These are phyloP conservation scores for Nasonia giraulti DNA, from an alignment of 1,140 invertebrate genomes.

Conservation along the genomic window DNA sequence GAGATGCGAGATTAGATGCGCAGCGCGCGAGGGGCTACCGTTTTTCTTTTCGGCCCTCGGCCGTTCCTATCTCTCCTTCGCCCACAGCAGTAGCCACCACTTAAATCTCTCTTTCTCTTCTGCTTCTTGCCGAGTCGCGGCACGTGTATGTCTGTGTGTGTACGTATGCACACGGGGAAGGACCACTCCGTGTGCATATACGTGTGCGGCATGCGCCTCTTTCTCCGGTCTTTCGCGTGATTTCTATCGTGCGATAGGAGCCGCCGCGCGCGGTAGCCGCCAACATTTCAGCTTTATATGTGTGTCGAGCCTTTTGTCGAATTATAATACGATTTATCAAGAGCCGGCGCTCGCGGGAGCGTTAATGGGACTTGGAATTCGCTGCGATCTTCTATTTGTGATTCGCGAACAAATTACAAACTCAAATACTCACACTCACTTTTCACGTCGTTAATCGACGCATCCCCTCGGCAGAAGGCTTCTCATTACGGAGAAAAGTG, in stretches of 20 bases:
- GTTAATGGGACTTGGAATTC: too few species aligned
- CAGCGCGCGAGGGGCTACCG: slow-evolving; percentile 44
- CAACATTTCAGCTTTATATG: slow-evolving; percentile 39
- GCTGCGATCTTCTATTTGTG: too few species aligned
- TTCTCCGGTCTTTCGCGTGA: slow-evolving; percentile 11
- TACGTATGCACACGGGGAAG: background rate
- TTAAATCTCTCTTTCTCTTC: slow-evolving; percentile 16
- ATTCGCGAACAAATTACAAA: too few species aligned
- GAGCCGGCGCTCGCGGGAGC: background rate
- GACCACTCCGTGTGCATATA: background rate
- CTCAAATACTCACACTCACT: too few species aligned
- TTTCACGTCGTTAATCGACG: background rate
- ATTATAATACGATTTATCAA: slow-evolving; percentile 50
- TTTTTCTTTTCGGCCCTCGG: slow-evolving; percentile 46
- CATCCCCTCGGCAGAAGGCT: background rate
- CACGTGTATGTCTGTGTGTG: slow-evolving; percentile 12
- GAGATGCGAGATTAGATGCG: slow-evolving; percentile 60
- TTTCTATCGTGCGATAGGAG: slow-evolving; percentile 43
- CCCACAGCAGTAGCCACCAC: slow-evolving; percentile 11
- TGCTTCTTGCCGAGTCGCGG: slow-evolving; percentile 29
- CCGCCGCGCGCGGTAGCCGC: background rate
- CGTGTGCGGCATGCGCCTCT: background rate
- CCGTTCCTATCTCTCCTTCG: slow-evolving; percentile 9
- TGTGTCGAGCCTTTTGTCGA: slow-evolving; percentile 40
- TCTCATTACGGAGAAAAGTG: too few species aligned